Base-by-base conservation (phyloP, 2,113 vertebrate genomes). In the Ophiodon elongatus region DNA sequence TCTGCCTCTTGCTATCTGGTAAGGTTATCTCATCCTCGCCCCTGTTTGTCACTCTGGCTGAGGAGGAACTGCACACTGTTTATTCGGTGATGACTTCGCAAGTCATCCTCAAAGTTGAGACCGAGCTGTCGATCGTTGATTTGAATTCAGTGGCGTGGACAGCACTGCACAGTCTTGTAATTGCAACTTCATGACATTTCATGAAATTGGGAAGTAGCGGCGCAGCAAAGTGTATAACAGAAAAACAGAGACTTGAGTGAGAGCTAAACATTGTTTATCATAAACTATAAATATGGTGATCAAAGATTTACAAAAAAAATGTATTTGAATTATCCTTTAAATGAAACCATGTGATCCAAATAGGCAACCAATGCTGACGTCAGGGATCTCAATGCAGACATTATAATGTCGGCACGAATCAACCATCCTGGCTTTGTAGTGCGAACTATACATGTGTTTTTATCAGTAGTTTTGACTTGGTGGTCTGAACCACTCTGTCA, bases 381-480 rank as follows among this genome's bases (percentile, higher is more conserved):
- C n/a, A n/a, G 23, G 10, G 54, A 50, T 47, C 8, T 1, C 35
- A 29, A 63, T 64, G 45, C 39, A 66, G 41, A 68, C 9, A 37
- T 11, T 17, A 1, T 47, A 1, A 31, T 19, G 19, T 69, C 1
- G 31, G 59, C 31, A 25, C 4, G 31, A 13, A 39, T 54, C 31
- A 35, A 54, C 37, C 21, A 11, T 54, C 62, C 69, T 50, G 56
- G 59, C 9, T 76, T 14, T 74, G 8, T 23, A 1, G 17, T 54
- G 25, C 25, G 41, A 23, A 62, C 43, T 7, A 21, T 29, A 19
- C 43, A 33, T 74, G 63, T 60, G 43, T 39, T 67, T 68, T 50
- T 35, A 23, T 73, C 57, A 33, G 64, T 31, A 72, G 21, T 29
- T 60, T 72, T 82, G 69, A 67, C 31, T 37, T 67, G 59, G 29